Conservation (phyloP, 2,113 vertebrate species). For the Mola mola region DNA sequence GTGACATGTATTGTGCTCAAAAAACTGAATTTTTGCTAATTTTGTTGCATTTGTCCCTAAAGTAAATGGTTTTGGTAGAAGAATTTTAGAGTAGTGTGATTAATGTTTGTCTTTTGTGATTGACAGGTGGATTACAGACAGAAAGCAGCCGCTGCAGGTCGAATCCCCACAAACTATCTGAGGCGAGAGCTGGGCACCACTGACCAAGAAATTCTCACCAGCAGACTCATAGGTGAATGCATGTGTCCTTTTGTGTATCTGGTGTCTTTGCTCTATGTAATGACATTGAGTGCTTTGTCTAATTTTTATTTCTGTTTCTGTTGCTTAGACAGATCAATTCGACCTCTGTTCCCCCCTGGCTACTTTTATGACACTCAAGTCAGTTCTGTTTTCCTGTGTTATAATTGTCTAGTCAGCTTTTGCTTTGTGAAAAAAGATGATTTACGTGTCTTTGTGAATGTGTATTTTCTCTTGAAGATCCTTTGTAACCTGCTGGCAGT, state of each 20-base stretch:
- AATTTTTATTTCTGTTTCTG: slow-evolving; percentile 17
- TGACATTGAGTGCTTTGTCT: slow-evolving; percentile 1
- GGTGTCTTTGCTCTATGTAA: not conserved
- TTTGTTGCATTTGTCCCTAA: not conserved
- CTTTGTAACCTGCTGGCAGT: slow-evolving; percentile 97
- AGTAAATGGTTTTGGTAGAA: not conserved
- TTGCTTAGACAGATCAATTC: slow-evolving; percentile 89
- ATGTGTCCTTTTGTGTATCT: not conserved
- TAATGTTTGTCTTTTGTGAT: slow-evolving; percentile 6
- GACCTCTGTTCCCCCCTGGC: slow-evolving; percentile 93
- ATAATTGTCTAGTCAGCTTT: not conserved
- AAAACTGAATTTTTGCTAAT: not conserved
- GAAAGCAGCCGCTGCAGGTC: slow-evolving; percentile 96
- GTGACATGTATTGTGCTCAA: not conserved
- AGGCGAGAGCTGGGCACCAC: slow-evolving; percentile 91
- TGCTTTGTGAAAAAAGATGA: not conserved
- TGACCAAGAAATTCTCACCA: slow-evolving; percentile 95
- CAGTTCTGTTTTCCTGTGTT: slow-evolving; percentile 45
- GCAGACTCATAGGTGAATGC: slow-evolving; percentile 92
- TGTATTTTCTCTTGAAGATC: slow-evolving; percentile 76
- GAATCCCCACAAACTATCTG: slow-evolving; percentile 97
- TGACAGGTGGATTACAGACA: slow-evolving; percentile 96
- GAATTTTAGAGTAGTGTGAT: not conserved
- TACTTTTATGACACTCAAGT: slow-evolving; percentile 99
- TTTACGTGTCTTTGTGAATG: not conserved